Evolutionary conservation across 2,888 invertebrate species (phyloP).

Genomic region (Lamellibrachia satsuma): DNA sequence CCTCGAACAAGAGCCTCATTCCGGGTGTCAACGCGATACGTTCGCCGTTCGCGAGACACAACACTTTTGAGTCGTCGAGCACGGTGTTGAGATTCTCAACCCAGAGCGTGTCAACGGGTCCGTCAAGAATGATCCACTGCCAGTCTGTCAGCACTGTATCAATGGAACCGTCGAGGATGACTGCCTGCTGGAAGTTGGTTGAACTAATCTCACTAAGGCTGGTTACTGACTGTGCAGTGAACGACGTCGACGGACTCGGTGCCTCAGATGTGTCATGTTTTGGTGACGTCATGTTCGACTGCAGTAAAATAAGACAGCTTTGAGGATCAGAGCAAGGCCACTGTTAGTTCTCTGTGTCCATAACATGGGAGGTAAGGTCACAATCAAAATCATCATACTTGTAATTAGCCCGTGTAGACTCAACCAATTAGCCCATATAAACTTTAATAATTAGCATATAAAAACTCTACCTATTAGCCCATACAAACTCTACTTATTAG

Average conservation of each 20-base stretch:
- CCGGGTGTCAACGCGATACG: constrained; percentile 59
- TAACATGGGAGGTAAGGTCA: neutral
- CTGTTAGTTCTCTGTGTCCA: neutral
- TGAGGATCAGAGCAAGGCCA: neutral
- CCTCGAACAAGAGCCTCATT: constrained; percentile 65
- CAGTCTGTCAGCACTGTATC: constrained; percentile 43
- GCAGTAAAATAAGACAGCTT: neutral
- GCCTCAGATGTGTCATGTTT: neutral
- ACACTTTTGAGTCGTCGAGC: constrained; percentile 62
- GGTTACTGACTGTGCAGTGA: neutral
- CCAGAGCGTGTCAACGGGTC: constrained; percentile 65
- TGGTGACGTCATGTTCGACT: neutral
- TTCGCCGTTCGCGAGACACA: constrained; percentile 65
- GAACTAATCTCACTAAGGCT: neutral
- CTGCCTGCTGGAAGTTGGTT: neutral
- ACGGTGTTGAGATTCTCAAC: constrained; percentile 66
- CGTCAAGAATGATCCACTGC: constrained; percentile 64
- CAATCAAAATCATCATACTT: neutral
- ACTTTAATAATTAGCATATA: neutral
- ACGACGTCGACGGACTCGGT: neutral
- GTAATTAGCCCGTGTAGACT: neutral
- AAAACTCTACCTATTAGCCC: neutral
- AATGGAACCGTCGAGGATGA: neutral
- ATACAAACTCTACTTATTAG: neutral
- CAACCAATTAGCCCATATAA: neutral